These are phyloP conservation scores for Macrotus californicus DNA, from an alignment of 2,113 vertebrate species.

Conservation along the genomic window DNA sequence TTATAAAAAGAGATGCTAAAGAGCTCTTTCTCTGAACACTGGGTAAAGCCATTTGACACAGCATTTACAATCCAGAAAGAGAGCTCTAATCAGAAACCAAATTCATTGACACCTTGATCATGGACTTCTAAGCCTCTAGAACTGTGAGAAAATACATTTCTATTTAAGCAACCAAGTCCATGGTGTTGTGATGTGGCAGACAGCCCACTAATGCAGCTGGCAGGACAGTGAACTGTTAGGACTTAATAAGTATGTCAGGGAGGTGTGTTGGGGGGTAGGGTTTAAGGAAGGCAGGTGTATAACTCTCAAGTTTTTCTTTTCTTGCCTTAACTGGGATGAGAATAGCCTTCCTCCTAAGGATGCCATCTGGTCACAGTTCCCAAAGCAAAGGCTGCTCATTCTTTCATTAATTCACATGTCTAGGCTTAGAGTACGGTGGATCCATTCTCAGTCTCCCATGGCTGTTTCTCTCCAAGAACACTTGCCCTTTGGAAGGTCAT, in stretches of 20 bases:
- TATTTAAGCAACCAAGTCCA: background rate
- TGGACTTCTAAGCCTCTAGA: background rate
- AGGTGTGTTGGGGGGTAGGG: background rate
- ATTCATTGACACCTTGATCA: background rate
- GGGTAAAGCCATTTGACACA: background rate
- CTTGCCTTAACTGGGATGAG: background rate
- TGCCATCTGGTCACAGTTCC: background rate
- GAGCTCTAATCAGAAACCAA: background rate
- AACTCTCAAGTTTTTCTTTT: background rate
- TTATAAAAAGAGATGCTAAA: background rate
- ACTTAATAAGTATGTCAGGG: background rate
- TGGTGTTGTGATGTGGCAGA: background rate
- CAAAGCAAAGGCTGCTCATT: background rate
- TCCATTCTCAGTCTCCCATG: background rate
- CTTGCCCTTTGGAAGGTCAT: background rate
- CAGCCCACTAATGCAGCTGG: background rate
- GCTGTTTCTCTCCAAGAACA: background rate
- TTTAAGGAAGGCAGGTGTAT: no score
- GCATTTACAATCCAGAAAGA: background rate
- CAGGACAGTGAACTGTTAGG: background rate
- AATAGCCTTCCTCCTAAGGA: background rate
- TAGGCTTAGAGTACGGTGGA: background rate
- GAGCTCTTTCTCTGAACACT: background rate
- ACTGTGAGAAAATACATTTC: background rate
- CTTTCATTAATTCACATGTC: background rate